Evolutionary conservation across 2,113 vertebrate species (phyloP), one percentile per base, ranked within the genome.

Genomic region (Dicentrarchus labrax): DNA sequence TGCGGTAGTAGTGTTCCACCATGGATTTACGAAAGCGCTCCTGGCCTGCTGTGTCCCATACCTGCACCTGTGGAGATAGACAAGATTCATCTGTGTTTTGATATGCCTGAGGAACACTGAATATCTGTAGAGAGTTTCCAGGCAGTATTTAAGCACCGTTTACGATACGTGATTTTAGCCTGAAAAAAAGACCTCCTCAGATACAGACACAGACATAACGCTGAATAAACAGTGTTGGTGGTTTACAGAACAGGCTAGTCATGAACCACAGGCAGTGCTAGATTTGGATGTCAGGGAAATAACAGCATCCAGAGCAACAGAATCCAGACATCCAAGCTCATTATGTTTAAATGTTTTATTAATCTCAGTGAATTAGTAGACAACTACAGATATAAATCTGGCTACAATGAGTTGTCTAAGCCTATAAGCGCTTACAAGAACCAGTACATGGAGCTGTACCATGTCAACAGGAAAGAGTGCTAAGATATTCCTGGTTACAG

Each of bases 1-100:
- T 99, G 78, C 97, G 97, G 92, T 99, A 99, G 92, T 99, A 99
- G 75, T 99, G 98, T 82, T 99, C 97, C 8, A 99, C 97, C 98
- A 99, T 98, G 92, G 97, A 99, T 92, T 98, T 98, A 19, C 98
- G 96, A 88, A 99, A 99, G 66, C 98, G 95, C 86, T 99, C 98
- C 94, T 99, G 98, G 2, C 98, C 98, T 0, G 98, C 98, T 0
- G 97, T 99, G 94, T 99, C 98, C 98, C 98, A 99, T 21, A 99
- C 97, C 68, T 99, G 98, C 73, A 99, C 97, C 98, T 99, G 91
- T 50, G 64, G 43, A 77, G 50, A 62, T 1, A 83, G 11, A 83
- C 10, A 1, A 56, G 38, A 8, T 16, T 19, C 45, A 17, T 48
- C 12, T 43, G 53, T 47, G 41, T 74, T 66, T 57, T 22, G 0